Evolutionary conservation across 2,113 vertebrate genomes (phyloP).

Genomic region (Riparia riparia): DNA sequence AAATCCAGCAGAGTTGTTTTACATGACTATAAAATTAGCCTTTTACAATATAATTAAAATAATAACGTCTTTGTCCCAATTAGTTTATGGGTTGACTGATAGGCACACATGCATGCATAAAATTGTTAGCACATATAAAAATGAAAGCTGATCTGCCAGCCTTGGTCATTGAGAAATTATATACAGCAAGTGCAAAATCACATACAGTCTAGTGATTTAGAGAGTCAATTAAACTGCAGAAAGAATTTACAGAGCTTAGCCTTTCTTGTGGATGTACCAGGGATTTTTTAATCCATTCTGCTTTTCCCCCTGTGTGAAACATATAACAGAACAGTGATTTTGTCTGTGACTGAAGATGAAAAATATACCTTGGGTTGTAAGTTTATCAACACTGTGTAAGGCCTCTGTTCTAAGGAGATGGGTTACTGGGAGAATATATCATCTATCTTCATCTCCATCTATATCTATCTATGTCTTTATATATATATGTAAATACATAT

Average conservation of each 20-base stretch:
- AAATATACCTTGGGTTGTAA: background rate
- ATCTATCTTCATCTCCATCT: too few relatives aligned
- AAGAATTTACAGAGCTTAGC: background rate
- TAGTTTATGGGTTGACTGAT: background rate
- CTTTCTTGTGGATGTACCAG: background rate
- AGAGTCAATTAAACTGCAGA: background rate
- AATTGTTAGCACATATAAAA: background rate
- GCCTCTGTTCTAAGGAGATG: background rate
- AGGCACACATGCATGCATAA: background rate
- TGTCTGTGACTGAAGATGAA: background rate
- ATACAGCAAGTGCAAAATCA: background rate
- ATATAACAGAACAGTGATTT: background rate
- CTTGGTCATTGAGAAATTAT: background rate
- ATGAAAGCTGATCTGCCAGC: background rate
- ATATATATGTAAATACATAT: background rate
- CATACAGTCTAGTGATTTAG: background rate
- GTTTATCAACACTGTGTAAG: background rate
- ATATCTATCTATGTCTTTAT: too few relatives aligned
- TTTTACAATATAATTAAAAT: slow-evolving; percentile 31
- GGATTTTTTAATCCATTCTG: background rate
- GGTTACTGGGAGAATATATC: background rate
- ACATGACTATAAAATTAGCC: slow-evolving; percentile 7
- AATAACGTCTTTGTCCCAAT: background rate
- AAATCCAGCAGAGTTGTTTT: slow-evolving; percentile 14
- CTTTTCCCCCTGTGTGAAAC: background rate